Evolutionary conservation across 1,140 invertebrate genomes (phyloP).

Genomic region (Himalopsyche phryganea): DNA sequence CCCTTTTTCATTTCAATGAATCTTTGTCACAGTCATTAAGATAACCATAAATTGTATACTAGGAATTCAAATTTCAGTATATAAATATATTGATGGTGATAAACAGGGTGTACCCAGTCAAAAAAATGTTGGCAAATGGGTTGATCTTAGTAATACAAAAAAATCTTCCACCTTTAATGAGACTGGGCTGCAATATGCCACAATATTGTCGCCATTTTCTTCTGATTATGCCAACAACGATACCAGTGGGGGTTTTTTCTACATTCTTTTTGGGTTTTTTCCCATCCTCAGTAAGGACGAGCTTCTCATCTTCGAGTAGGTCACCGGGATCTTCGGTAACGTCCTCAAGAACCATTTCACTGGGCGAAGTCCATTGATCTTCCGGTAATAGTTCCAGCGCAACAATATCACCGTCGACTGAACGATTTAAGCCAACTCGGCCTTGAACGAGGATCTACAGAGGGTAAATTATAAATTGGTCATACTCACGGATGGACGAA

Average conservation of each 20-base stretch:
- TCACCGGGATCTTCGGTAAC: conserved; percentile 70
- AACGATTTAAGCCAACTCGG: conserved; percentile 81
- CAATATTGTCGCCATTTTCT: conserved; percentile 97
- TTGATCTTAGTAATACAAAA: no score
- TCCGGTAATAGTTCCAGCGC: conserved; percentile 89
- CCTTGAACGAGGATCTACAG: conserved; percentile 86
- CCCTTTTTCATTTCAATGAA: no score
- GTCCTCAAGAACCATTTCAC: conserved; percentile 80
- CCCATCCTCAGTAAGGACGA: conserved; percentile 30
- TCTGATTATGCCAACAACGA: conserved; percentile 91
- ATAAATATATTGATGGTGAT: no score
- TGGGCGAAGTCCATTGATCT: conserved; percentile 83
- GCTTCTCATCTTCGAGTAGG: conserved; percentile 63
- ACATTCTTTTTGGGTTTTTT: conserved; percentile 39
- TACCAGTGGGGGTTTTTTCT: conserved; percentile 69
- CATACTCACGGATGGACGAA: no score
- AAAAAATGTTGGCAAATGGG: no score
- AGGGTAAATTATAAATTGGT: conserved; percentile 15
- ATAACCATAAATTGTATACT: no score
- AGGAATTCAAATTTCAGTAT: no score
- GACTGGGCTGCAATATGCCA: conserved; percentile 83
- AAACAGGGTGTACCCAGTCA: no score
- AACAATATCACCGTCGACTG: conserved; percentile 94
- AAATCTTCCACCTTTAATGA: conserved; percentile 70
- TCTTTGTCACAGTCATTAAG: no score